A percentile compares a stretch with the other conserved stretches of the same genome.
Evolutionary conservation across 2,113 vertebrate species (phyloP).

Genomic region (Marmota flaviventris): DNA sequence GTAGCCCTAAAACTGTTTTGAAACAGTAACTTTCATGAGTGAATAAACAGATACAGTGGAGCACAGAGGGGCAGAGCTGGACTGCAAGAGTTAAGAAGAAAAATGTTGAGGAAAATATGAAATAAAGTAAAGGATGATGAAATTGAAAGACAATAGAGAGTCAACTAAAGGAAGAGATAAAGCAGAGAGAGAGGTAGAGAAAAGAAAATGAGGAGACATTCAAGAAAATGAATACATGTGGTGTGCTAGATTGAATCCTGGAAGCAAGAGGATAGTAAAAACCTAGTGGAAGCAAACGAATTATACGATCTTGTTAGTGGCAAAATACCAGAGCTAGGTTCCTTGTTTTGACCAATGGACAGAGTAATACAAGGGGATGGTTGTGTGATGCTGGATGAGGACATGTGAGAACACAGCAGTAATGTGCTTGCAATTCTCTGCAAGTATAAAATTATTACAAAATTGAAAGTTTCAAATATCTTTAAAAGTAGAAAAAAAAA

Average conservation of each 20-base stretch:
- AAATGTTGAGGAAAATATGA: background rate
- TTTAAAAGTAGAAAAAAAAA: background rate
- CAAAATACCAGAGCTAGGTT: background rate
- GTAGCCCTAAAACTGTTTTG: background rate
- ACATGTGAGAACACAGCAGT: background rate
- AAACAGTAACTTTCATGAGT: background rate
- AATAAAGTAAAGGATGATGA: background rate
- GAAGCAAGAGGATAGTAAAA: background rate
- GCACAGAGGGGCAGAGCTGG: background rate
- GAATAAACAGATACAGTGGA: background rate
- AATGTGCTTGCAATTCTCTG: background rate
- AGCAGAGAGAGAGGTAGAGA: background rate
- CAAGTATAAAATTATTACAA: background rate
- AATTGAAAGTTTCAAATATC: background rate
- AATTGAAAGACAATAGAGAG: background rate
- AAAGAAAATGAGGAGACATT: background rate
- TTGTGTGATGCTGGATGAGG: background rate
- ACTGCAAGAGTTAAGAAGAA: background rate
- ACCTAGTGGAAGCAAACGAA: background rate
- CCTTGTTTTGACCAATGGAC: background rate
- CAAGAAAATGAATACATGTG: background rate
- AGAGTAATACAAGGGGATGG: background rate
- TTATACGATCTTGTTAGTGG: background rate
- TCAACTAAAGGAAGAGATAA: background rate
- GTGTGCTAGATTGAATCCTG: background rate